Conservation (phyloP, 1,140 invertebrate species). For the Trichoplusia ni region DNA sequence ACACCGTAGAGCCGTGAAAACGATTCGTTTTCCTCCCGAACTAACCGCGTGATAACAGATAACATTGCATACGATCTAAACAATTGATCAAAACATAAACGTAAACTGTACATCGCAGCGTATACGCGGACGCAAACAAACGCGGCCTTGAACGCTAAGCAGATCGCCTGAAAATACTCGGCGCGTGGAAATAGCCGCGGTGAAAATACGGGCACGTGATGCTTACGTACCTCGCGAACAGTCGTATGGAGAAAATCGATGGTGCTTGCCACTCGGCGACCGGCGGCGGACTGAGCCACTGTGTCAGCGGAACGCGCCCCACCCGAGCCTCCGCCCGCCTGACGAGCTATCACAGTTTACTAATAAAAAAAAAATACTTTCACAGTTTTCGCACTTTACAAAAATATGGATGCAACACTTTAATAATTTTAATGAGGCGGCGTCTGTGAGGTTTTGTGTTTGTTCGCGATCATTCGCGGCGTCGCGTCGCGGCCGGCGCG, state of each 20-base stretch:
- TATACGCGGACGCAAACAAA: conserved; percentile 69
- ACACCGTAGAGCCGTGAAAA: conserved; percentile 62
- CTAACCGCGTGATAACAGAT: conserved; percentile 43
- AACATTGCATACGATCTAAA: conserved; percentile 44
- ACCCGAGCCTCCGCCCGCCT: conserved; percentile 67
- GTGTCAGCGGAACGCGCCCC: conserved; percentile 76
- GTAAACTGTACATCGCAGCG: conserved; percentile 49
- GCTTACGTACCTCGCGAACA: conserved; percentile 72
- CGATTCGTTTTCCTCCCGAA: conserved; percentile 59
- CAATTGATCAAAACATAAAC: conserved; percentile 55
- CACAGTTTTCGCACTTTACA: conserved; percentile 63
- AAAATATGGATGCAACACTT: conserved; percentile 62
- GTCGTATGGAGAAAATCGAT: conserved; percentile 74
- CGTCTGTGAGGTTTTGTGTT: conserved; percentile 48
- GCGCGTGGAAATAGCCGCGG: conserved; percentile 75
- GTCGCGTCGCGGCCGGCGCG: conserved; percentile 49
- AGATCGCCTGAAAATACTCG: conserved; percentile 74
- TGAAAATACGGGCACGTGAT: conserved; percentile 78
- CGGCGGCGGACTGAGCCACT: conserved; percentile 75
- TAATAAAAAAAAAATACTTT: conserved; percentile 58
- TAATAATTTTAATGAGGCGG: conserved; percentile 52
- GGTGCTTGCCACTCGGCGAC: conserved; percentile 73
- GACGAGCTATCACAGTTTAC: conserved; percentile 64
- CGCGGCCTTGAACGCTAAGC: conserved; percentile 77
- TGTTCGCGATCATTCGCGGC: conserved; percentile 42